Conservation (phyloP, 2,888 invertebrate species). For the Saturnia japonica region DNA sequence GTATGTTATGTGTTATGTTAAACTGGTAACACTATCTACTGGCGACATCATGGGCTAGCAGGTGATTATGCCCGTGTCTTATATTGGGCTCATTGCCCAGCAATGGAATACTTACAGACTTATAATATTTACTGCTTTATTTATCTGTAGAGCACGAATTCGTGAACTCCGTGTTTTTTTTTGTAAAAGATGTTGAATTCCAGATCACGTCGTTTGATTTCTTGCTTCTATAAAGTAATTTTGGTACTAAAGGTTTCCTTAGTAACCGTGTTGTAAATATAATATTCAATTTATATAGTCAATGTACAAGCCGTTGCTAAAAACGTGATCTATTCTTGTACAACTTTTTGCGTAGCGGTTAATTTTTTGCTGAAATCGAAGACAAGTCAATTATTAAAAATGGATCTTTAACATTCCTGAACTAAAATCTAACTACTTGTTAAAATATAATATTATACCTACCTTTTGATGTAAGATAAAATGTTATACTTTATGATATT, state of each 20-base stretch:
- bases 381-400: conserved; percentile 14
- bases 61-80: no score
- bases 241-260: conserved; percentile 6
- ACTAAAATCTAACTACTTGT: neutral
- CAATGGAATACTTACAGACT: no score
- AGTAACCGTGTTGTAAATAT: conserved; percentile 6
- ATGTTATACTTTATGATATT: neutral
- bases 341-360: conserved; percentile 9
- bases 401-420: conserved; percentile 8
- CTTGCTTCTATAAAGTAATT: neutral
- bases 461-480: neutral
- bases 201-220: neutral
- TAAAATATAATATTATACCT: neutral
- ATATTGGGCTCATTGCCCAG: no score
- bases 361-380: conserved; percentile 15
- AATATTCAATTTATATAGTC: conserved; percentile 6
- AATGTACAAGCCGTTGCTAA: conserved; percentile 3
- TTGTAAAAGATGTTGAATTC: neutral
- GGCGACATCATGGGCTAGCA: no score
- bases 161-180: neutral
- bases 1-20: no score
- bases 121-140: no score
- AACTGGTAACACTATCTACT: no score
- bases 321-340: conserved; percentile 14
- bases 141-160: no score